Conservation (phyloP, 2,113 vertebrate genomes). For the Cynocephalus volans region DNA sequence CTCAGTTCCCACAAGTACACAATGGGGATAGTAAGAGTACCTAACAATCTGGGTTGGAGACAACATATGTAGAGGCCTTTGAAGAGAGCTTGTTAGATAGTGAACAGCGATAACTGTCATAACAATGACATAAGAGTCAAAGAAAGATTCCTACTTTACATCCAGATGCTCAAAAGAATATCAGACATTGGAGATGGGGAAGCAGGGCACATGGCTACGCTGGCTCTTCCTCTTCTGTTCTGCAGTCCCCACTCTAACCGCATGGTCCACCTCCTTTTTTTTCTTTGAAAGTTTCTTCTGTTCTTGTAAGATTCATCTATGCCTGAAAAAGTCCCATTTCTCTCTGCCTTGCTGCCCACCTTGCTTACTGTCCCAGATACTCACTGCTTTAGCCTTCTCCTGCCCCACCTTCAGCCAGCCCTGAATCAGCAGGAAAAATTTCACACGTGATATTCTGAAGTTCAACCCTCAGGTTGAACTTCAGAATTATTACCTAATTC, state of each 20-base stretch:
- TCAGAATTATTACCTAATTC: too few relatives aligned
- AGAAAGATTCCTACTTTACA: neutral
- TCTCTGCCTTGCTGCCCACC: neutral
- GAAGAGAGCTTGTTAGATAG: neutral
- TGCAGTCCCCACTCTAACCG: neutral
- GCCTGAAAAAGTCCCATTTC: neutral
- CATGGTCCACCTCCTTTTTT: neutral
- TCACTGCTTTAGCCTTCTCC: accelerated
- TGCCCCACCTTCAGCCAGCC: neutral
- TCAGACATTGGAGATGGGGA: neutral
- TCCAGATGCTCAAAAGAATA: neutral
- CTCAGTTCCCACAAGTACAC: neutral
- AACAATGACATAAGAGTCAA: neutral
- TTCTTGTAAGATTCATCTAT: neutral
- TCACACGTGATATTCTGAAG: neutral
- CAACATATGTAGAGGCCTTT: neutral
- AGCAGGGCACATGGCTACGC: neutral
- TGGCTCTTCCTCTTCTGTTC: neutral
- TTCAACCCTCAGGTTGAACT: neutral
- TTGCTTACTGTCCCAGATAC: neutral
- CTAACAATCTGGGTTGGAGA: neutral
- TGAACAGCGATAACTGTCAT: neutral
- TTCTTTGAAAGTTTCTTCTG: neutral
- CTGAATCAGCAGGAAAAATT: neutral
- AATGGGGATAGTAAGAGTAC: neutral